Evolutionary conservation across 2,888 invertebrate species (phyloP), one percentile per base, ranked within the genome.

Genomic region (Lochmaea crataegi): DNA sequence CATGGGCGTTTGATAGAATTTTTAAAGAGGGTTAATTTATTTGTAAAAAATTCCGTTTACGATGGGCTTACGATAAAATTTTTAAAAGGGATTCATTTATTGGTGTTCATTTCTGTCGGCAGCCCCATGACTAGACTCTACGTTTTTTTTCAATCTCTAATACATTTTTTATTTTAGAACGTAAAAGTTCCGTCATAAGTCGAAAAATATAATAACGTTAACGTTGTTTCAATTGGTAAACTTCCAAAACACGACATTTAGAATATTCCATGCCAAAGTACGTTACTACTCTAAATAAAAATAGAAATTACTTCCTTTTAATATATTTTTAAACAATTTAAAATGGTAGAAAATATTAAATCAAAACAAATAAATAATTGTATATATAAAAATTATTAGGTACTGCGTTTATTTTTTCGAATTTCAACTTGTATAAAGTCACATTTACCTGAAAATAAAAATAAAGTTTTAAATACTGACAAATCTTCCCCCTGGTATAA

Each of bases 231-330:
- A 14, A 32, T 38, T 60, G 60, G 60, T 60, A 14, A 11, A 60
- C n/a, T 38, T 60, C 60, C 60, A 60, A 60, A 38, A 32, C 7
- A 32, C 38, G 18, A 53, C n/a, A 53, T 18, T 53, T 16, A 10
- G 7, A 53, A 60, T n/a, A 9, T 38, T 60, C n/a, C 32, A 38
- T 60, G 60, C 60, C 60, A 60, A 58, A 7, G 14, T 32, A 58
- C 32, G 18, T 11, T 32, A 32, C 18, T 18, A 56, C 18, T 22
- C 2, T 14, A 32, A 60, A 32, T 60, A 60, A 60, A 60, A 60
- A 60, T 60, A 38, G n/a, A 60, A 60, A 60, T 60, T 38, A 60
- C 60, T 60, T 60, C n/a, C 60, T 38, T 60, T 32, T 7, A 60
- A 38, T 60, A 38, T 38, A 60, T 60, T 38, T 60, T 7, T 38